Conservation (phyloP, 2,113 vertebrate species). For the Megaceryle torquata region DNA sequence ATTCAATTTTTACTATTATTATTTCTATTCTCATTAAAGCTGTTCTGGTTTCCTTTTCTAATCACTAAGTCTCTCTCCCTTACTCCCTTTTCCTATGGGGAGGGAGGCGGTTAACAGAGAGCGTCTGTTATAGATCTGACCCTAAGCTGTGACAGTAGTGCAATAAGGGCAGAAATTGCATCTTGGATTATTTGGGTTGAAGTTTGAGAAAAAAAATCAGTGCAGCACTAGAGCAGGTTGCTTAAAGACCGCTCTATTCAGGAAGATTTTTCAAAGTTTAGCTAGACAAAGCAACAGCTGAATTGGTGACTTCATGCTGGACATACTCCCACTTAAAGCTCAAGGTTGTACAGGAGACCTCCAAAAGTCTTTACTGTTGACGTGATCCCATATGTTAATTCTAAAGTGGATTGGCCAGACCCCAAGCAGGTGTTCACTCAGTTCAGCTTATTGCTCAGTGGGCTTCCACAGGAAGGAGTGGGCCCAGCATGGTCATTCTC, state of each 20-base stretch:
- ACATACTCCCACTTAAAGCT: background rate
- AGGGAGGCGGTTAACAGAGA: no score
- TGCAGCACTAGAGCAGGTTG: background rate
- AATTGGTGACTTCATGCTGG: background rate
- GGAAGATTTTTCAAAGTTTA: background rate
- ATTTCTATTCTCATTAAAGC: no score
- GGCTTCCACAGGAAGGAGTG: background rate
- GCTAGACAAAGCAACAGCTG: background rate
- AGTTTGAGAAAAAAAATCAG: background rate
- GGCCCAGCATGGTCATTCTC: background rate
- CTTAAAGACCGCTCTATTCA: background rate
- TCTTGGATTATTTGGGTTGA: background rate
- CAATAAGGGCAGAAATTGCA: background rate
- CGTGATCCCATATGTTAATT: background rate
- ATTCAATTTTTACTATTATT: no score
- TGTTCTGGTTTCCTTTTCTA: no score
- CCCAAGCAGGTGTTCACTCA: background rate
- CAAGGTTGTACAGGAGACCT: background rate
- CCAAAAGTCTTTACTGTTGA: background rate
- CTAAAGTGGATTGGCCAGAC: background rate
- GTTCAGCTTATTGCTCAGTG: background rate
- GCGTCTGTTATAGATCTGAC: no score
- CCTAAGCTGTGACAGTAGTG: no score
- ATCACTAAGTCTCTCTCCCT: no score
- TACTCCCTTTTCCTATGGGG: no score